A percentile compares a stretch with the other conserved stretches of the same genome.
These are phyloP conservation scores for Harmothoe impar DNA, from an alignment of 2,888 invertebrate species.

Conservation along the genomic window DNA sequence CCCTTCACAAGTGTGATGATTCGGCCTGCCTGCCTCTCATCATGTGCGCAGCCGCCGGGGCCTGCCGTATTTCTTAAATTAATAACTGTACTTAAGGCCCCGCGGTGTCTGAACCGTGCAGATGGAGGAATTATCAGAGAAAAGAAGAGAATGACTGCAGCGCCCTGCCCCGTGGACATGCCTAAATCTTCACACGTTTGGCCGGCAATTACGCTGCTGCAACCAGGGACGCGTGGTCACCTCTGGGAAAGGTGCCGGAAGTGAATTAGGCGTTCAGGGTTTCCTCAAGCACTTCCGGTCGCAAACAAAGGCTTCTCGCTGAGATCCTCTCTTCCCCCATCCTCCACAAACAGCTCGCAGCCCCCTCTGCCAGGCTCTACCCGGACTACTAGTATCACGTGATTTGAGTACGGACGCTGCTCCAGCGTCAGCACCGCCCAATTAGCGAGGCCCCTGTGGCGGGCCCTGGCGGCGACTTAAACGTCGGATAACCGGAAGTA, in stretches of 20 bases:
- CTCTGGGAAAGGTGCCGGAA: conserved; percentile 3
- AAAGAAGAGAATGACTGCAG: neutral
- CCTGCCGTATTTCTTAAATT: conserved; percentile 52
- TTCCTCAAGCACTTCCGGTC: conserved; percentile 38
- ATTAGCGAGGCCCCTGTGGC: neutral
- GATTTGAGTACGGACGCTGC: too few species aligned
- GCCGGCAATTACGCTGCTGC: conserved; percentile 24
- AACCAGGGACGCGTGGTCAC: neutral
- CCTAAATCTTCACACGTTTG: conserved; percentile 23
- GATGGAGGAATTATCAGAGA: neutral
- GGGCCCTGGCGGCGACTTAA: neutral
- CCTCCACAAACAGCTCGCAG: too few species aligned
- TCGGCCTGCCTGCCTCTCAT: neutral
- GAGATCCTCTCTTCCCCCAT: too few species aligned
- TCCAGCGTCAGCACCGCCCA: neutral
- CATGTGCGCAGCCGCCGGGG: neutral
- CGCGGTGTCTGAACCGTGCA: neutral
- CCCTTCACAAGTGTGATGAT: conserved; percentile 38
- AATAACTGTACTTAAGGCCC: conserved; percentile 47
- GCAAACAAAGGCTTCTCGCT: conserved; percentile 40
- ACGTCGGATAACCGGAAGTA: neutral
- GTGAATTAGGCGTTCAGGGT: conserved; percentile 19
- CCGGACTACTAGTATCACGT: too few species aligned
- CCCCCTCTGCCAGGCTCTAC: too few species aligned
- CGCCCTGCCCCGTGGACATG: neutral